Evolutionary conservation across 64 coral and sea anemone genomes (phyloP), one percentile per base, ranked within the genome.

Genomic region (Anthopleura sola): DNA sequence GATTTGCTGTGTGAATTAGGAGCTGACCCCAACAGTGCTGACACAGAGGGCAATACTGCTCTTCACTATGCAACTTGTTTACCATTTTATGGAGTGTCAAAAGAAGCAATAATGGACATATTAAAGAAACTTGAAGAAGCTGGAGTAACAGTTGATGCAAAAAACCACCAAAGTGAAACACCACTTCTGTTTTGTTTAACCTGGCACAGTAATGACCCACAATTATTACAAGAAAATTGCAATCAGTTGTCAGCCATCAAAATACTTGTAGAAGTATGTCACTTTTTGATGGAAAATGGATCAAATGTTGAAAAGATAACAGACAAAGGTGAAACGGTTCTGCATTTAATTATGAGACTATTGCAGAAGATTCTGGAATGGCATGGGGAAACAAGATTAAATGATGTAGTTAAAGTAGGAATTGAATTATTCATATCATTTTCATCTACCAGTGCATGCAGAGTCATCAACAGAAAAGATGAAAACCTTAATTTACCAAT

Each of bases 161-260:
- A 48, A 79, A 79, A 79, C 39, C 76, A 47, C 37, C 19, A 79
- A 48, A 44, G 24, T 48, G 76, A 79, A 48, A 79, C 38, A 79
- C 76, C 76, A 2, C 76, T 79, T 44, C 39, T 44, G 19, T 79
- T 47, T 48, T 79, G 76, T 47, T 48, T 79, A 24, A 44, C 76
- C 5, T 11, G n/a, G 24, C 24, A 47, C n/a, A 23, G 39, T 44
- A 6, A 33, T 38, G 38, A 46, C 2, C 34, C 21, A 46, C n/a
- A 23, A 79, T 3, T 44, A 44, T 44, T 44, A 44, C 3, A 26
- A 26, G 23, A 66, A 66, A 66, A 8, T n/a, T n/a, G n/a, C 21
- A 66, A 11, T 26, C n/a, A 29, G 21, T 66, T n/a, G 7, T 32
- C n/a, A 34, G 26, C 28, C 1, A 3, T 79, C 38, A 48, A 40